These are phyloP conservation scores for Oreamnos americanus DNA, from an alignment of 2,113 vertebrate genomes.

Conservation along the genomic window DNA sequence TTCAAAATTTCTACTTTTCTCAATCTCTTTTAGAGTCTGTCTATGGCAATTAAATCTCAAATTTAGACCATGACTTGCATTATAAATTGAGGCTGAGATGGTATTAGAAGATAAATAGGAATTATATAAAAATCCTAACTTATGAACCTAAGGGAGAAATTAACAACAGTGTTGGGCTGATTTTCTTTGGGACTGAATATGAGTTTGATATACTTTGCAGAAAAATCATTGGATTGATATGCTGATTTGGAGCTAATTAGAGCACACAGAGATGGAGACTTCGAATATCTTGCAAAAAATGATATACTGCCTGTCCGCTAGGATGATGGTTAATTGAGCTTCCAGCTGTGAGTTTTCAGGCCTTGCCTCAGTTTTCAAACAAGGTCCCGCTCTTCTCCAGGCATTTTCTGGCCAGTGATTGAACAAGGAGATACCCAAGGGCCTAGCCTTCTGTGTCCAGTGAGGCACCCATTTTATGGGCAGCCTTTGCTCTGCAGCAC, in stretches of 20 bases:
- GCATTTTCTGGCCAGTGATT: too few species aligned
- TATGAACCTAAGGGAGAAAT: not conserved
- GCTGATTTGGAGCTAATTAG: not conserved
- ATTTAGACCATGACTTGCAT: not conserved
- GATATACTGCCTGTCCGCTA: not conserved
- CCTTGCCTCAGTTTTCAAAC: not conserved
- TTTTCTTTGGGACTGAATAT: not conserved
- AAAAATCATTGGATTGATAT: not conserved
- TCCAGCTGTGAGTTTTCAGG: not conserved
- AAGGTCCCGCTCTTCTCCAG: not conserved
- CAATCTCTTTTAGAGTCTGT: not conserved
- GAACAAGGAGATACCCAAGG: not conserved
- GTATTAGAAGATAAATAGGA: not conserved
- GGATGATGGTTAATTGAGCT: not conserved
- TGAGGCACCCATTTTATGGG: rapidly evolving
- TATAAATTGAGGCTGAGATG: not conserved
- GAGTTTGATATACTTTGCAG: not conserved
- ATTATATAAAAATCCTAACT: not conserved
- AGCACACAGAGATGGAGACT: not conserved
- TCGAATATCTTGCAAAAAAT: not conserved
- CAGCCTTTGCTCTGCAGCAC: not conserved
- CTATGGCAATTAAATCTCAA: not conserved
- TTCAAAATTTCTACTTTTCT: not conserved
- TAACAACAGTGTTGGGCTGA: not conserved
- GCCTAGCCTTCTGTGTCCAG: not conserved